These are phyloP conservation scores for Blomia tropicalis DNA, from an alignment of 2,888 invertebrate genomes.

Conservation along the genomic window DNA sequence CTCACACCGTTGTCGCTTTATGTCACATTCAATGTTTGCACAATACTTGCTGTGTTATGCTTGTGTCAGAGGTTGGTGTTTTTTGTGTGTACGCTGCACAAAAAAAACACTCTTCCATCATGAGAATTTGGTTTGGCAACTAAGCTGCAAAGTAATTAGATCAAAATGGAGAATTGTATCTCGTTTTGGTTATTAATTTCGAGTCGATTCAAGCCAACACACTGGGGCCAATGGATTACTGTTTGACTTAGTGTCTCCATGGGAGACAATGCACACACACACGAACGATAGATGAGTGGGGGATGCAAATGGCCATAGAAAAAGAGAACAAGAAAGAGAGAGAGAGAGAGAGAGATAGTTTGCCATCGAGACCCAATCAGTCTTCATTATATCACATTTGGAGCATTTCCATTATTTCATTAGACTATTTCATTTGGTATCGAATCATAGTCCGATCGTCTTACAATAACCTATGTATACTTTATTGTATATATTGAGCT, in stretches of 20 bases:
- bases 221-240: no score
- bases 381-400: conserved; percentile 1
- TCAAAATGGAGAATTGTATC: no score
- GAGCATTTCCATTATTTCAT: conserved; percentile 9
- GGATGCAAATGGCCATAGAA: no score
- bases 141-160: conserved; percentile 7
- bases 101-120: background rate
- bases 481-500: background rate
- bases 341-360: no score
- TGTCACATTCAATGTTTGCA: background rate
- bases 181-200: conserved; percentile 9
- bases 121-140: background rate
- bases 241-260: no score
- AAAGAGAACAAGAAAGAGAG: no score
- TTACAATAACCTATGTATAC: background rate
- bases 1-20: background rate
- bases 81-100: background rate
- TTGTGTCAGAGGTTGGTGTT: background rate
- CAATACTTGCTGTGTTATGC: background rate
- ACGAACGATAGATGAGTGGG: no score
- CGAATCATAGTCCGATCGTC: background rate
- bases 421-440: background rate
- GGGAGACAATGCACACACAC: no score
- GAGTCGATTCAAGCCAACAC: no score
- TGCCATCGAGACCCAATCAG: background rate